Evolutionary conservation across 2,888 invertebrate species (phyloP).

Genomic region (Frankliniella fusca): DNA sequence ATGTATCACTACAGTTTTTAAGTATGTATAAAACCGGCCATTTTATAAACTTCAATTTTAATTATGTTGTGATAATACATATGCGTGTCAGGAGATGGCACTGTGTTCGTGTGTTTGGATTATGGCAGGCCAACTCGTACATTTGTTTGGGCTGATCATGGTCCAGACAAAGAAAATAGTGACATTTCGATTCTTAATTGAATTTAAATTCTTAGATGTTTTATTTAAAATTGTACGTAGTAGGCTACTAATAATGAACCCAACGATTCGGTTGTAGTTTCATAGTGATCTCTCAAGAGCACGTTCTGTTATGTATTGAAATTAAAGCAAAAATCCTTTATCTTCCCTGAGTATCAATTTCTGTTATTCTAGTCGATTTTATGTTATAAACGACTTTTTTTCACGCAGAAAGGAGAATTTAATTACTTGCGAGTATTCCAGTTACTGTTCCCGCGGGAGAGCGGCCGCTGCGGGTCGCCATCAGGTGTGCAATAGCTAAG

Average conservation of each 20-base stretch:
- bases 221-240: constrained; percentile 27
- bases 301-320: constrained; percentile 23
- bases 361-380: constrained; percentile 26
- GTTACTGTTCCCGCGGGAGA: constrained; percentile 4
- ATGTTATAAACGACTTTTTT: constrained; percentile 21
- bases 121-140: background rate
- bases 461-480: background rate
- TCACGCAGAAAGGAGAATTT: constrained; percentile 22
- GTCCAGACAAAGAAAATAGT: constrained; percentile 20
- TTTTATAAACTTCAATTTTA: constrained; percentile 18
- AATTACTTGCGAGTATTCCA: constrained; percentile 20
- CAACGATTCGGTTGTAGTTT: constrained; percentile 26
- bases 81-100: constrained; percentile 23
- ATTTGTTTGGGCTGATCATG: background rate
- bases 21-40: constrained; percentile 24
- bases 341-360: constrained; percentile 20
- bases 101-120: constrained; percentile 20
- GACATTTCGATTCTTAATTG: constrained; percentile 20
- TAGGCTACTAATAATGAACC: constrained; percentile 26
- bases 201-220: constrained; percentile 15
- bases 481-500: constrained; percentile 26
- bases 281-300: constrained; percentile 26
- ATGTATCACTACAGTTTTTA: constrained; percentile 26
- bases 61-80: constrained; percentile 13
- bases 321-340: constrained; percentile 17